phyloP scores from a whole-genome alignment of 2,797 vertebrate species.

The Yasuhikotakia modesta region DNA sequence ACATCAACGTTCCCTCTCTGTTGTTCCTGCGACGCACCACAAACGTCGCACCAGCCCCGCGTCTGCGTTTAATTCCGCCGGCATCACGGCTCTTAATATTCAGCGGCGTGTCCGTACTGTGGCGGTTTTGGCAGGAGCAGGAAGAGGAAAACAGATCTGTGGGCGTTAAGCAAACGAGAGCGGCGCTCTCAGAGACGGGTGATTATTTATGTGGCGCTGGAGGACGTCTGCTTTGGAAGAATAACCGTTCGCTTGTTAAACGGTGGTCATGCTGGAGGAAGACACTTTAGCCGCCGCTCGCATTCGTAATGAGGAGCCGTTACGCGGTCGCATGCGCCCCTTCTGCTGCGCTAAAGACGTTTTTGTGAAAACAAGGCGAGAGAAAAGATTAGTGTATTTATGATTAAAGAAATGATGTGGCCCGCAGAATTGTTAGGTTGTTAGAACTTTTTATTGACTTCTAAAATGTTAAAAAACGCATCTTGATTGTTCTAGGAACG shows the following conservation, averaged over 20 bases:
- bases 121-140: constrained; percentile 8
- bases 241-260: background rate
- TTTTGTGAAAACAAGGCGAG: no score
- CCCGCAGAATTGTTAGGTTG: no score
- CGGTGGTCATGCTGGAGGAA: background rate
- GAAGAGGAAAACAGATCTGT: constrained; percentile 24
- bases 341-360: constrained; percentile 62
- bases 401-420: no score
- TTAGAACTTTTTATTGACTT: no score
- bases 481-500: no score
- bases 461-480: no score
- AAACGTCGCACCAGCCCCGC: no score
- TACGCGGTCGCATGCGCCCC: constrained; percentile 19
- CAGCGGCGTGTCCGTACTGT: background rate
- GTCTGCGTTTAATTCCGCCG: background rate
- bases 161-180: constrained; percentile 3
- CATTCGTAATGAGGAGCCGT: constrained; percentile 9
- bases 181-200: background rate
- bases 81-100: background rate
- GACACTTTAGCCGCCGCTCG: constrained; percentile 2
- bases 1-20: no score
- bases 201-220: constrained; percentile 22
- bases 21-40: no score
- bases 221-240: background rate
- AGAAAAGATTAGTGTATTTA: no score